Base-by-base conservation (phyloP, 2,797 vertebrate species). In the Sebastes itinus region DNA sequence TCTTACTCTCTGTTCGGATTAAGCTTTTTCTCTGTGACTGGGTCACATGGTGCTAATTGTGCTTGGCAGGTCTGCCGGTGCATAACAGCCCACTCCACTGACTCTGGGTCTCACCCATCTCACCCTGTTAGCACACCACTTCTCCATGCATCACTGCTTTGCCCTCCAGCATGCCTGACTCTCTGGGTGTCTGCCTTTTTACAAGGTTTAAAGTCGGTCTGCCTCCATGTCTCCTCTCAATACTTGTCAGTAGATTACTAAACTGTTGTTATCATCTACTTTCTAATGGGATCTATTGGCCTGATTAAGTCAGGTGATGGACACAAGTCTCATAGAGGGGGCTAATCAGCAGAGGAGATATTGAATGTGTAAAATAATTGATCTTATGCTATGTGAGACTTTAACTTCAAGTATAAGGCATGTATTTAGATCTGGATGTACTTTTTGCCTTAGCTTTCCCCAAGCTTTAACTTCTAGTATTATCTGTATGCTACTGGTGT, bases 21-120 rank as follows among this genome's bases (percentile, higher is more conserved):
- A 60, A 59, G 77, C 65, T 59, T 76, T 59, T 66, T 75, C 77
- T 78, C 77, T 88, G 80, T 88, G 80, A 77, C 81, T 82, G 77
- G 85, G 87, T 95, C 95, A 94, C 94, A 93, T 95, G 93, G 77
- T 90, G 82, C 75, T 95, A 88, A 94, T 94, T 93, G 93, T 88
- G 87, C 89, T 91, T 93, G 94, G 87, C 93, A 94, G 90, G 85
- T 94, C 90, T 85, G 91, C 81, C 64, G 75, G 91, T 83, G 87
- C 86, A 88, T 86, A 88, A 91, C 82, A 86, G 88, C 75, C 87
- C 84, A 78, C 75, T 86, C 77, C 89, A 86, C 83, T 88, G 86
- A 83, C 69, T 92, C 68, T 60, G 79, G 82, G 84, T 89, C 89
- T 88, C 82, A 83, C 68, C 85, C 76, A 86, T 80, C 84, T 93